Conservation (phyloP, 2,113 vertebrate genomes). For the Oxyura jamaicensis region DNA sequence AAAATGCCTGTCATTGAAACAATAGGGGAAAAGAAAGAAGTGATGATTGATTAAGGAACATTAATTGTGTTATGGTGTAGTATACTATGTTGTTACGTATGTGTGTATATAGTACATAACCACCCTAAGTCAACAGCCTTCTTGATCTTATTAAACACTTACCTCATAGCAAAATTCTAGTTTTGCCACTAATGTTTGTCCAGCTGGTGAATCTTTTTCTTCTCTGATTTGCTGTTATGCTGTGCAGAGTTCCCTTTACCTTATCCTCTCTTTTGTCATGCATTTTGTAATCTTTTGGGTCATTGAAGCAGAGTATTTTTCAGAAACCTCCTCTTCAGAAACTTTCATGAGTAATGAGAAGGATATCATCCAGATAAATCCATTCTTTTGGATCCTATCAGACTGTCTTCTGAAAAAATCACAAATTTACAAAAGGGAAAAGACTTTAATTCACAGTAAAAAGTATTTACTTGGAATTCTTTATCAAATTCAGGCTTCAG, state of each 20-base stretch:
- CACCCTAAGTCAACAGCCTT: background rate
- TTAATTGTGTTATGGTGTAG: background rate
- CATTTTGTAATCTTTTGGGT: background rate
- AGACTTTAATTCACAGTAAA: background rate
- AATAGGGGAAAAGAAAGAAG: background rate
- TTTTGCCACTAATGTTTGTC: background rate
- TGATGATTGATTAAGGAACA: background rate
- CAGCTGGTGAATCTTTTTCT: background rate
- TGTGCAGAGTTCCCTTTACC: background rate
- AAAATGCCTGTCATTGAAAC: background rate
- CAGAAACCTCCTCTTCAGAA: background rate
- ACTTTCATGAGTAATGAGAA: background rate
- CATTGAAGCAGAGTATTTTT: background rate
- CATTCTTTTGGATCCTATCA: background rate
- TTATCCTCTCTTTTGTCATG: background rate
- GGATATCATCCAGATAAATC: background rate
- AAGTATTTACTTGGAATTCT: background rate
- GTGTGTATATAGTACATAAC: background rate
- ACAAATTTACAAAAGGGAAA: background rate
- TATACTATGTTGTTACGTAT: background rate
- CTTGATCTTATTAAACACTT: background rate
- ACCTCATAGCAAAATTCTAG: background rate
- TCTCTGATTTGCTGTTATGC: background rate
- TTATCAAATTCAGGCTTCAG: background rate
- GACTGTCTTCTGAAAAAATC: background rate